Conservation (phyloP, 2,888 invertebrate species). For the Dasysyrphus albostriatus region DNA sequence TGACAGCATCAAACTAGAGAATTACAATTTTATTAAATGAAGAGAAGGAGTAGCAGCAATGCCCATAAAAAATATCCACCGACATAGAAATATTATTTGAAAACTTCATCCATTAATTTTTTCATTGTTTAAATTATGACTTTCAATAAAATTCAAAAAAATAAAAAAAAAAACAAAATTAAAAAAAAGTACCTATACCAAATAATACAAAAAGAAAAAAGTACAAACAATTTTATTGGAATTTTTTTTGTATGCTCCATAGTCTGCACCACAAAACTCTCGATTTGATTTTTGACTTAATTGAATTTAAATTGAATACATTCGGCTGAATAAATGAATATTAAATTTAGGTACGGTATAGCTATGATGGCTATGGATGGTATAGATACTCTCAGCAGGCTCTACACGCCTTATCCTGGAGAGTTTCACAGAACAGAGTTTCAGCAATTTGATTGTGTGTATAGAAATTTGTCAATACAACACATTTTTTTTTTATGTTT, state of each 20-base stretch:
- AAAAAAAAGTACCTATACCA: constrained; percentile 6
- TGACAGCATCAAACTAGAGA: constrained; percentile 8
- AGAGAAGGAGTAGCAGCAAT: background rate
- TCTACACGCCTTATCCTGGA: background rate
- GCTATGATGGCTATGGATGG: background rate
- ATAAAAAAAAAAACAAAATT: too few relatives aligned
- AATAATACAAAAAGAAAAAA: constrained; percentile 1
- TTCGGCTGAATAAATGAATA: constrained; percentile 61
- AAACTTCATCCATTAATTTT: constrained; percentile 18
- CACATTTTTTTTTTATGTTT: constrained; percentile 5
- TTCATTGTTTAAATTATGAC: constrained; percentile 25
- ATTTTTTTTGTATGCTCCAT: constrained; percentile 20
- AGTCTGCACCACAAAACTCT: constrained; percentile 39
- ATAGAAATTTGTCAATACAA: constrained; percentile 48
- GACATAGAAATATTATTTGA: constrained; percentile 13
- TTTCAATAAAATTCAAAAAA: constrained; percentile 8
- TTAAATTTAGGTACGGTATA: constrained; percentile 38
- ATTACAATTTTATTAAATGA: background rate
- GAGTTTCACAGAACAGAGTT: constrained; percentile 25
- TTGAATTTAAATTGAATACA: constrained; percentile 65
- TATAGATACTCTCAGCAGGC: background rate
- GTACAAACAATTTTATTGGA: constrained; percentile 23
- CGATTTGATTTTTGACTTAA: constrained; percentile 58
- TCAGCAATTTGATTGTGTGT: constrained; percentile 44
- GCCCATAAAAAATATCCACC: background rate